These are phyloP conservation scores for Circaetus cinerascens DNA, from an alignment of 2,113 vertebrate genomes.

Conservation along the genomic window DNA sequence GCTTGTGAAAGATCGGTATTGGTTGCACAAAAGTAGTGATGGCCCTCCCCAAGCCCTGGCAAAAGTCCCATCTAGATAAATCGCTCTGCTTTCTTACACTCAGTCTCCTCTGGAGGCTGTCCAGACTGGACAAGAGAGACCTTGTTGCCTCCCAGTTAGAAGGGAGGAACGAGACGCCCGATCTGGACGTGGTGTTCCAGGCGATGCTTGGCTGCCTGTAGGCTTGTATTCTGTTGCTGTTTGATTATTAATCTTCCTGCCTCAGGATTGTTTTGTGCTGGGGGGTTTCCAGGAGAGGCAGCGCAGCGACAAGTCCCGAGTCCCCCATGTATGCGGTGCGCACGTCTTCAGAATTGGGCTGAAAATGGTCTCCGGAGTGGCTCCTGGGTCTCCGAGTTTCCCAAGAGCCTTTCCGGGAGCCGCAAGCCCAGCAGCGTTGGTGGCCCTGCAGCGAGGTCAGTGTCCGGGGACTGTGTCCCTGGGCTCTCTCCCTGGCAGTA, in stretches of 20 bases:
- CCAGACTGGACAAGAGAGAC: background rate
- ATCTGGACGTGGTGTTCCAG: background rate
- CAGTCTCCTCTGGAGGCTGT: background rate
- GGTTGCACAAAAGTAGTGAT: background rate
- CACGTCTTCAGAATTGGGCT: rapidly evolving
- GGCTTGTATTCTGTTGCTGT: background rate
- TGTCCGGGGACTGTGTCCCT: background rate
- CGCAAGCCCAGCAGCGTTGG: rapidly evolving
- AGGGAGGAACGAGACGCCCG: background rate
- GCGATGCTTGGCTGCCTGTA: conserved; percentile 21
- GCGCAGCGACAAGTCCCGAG: rapidly evolving
- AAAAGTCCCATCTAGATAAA: background rate
- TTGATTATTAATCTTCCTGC: background rate
- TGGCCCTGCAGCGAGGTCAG: background rate
- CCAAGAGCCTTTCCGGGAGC: background rate
- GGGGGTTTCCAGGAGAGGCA: background rate
- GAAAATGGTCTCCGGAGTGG: rapidly evolving
- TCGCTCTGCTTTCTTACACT: background rate
- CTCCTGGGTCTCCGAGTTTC: background rate
- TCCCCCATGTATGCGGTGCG: rapidly evolving
- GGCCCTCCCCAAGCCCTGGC: conserved; percentile 7
- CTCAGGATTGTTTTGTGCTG: background rate
- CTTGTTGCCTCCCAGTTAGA: background rate
- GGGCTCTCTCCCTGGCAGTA: background rate
- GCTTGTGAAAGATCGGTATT: background rate